These are phyloP conservation scores for Phrynocephalus versicolor DNA, from an alignment of 2,113 vertebrate genomes.

Conservation along the genomic window DNA sequence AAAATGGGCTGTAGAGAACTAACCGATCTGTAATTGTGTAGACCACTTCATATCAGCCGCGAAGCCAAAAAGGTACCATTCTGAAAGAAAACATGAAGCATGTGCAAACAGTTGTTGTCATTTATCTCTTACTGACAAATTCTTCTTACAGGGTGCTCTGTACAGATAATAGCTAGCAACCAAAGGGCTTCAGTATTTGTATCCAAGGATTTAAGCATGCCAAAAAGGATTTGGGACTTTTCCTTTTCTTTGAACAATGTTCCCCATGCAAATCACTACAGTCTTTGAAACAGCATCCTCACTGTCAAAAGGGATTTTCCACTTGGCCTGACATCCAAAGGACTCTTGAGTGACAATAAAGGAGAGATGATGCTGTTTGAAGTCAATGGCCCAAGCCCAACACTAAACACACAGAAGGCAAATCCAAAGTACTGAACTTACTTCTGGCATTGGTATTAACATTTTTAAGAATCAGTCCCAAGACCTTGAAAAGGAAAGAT, in stretches of 20 bases:
- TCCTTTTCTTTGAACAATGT: neutral
- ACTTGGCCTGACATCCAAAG: neutral
- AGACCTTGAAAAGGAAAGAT: neutral
- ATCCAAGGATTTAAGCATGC: neutral
- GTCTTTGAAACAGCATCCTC: neutral
- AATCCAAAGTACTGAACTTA: neutral
- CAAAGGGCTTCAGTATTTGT: neutral
- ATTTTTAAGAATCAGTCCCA: neutral
- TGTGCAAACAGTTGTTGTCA: neutral
- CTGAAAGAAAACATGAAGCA: neutral
- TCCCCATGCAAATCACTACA: neutral
- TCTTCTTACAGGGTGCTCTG: neutral
- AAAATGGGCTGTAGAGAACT: neutral
- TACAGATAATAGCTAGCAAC: neutral
- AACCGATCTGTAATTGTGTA: neutral
- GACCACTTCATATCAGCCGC: neutral
- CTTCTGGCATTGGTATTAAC: neutral
- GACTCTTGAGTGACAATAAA: neutral
- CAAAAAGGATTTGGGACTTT: neutral
- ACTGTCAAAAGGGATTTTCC: neutral
- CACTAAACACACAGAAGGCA: neutral
- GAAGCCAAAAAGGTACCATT: neutral
- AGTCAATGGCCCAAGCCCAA: neutral
- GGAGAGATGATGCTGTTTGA: neutral
- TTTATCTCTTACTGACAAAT: neutral